These are phyloP conservation scores for Steinernema carpocapsae DNA, from an alignment of 2,888 invertebrate species.

Conservation along the genomic window DNA sequence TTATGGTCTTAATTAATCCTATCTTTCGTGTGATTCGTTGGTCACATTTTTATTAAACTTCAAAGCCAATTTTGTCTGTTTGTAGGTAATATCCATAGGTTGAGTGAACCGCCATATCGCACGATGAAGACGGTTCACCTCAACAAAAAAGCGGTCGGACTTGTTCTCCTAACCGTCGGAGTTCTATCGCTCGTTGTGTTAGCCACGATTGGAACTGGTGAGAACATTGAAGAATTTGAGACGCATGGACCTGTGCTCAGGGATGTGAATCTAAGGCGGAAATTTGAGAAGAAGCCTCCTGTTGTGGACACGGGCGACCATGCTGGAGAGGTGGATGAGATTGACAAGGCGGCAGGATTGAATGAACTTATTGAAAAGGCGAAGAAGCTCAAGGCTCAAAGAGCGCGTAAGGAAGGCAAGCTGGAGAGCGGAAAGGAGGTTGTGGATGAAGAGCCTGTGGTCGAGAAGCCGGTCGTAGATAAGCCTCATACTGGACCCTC, in stretches of 20 bases:
- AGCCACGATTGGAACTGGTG: not conserved
- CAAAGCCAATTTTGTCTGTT: not conserved
- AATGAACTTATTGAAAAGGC: conserved; percentile 33
- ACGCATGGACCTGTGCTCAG: not conserved
- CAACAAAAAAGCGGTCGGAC: conserved; percentile 38
- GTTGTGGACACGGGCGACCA: conserved; percentile 27
- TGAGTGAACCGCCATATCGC: conserved; percentile 26
- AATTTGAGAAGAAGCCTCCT: not conserved
- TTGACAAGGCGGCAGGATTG: conserved; percentile 1
- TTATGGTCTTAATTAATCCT: not conserved
- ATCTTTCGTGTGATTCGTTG: not conserved
- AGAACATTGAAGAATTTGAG: not conserved
- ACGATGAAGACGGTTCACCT: conserved; percentile 39
- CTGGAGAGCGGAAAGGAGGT: conserved; percentile 13
- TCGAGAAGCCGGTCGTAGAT: not conserved
- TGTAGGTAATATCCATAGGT: conserved; percentile 30
- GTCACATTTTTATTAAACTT: not conserved
- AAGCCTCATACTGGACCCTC: not conserved
- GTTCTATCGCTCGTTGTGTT: conserved; percentile 9
- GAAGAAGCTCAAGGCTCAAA: conserved; percentile 33
- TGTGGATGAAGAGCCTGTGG: not conserved
- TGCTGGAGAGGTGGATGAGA: conserved; percentile 25
- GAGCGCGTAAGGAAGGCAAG: conserved; percentile 15
- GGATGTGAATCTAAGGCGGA: not conserved
- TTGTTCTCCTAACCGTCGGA: conserved; percentile 22